Evolutionary conservation across 2,888 invertebrate species (phyloP), one percentile per base, ranked within the genome.

Genomic region (Elmis aenea): DNA sequence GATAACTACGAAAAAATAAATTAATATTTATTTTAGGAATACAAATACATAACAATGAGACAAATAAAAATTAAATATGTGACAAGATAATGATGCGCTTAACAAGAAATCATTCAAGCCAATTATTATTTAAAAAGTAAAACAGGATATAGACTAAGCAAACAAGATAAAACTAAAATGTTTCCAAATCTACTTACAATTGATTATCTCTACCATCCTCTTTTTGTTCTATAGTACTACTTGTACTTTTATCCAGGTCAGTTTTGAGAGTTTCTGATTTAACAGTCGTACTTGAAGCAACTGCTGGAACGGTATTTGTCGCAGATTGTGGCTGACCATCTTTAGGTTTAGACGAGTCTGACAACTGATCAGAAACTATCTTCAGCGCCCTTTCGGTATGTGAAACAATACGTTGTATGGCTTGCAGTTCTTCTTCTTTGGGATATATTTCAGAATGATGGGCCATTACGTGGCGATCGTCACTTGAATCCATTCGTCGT

Each of bases 371-470:
- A 0, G 94, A 93, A 2, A 96, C 93, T 54, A 85, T 79, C 71
- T 96, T 97, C 46, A 99, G 75, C 16, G 94, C 91, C 46, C 87
- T 84, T 71, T 99, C 97, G 10, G 92, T 89, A 62, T 91, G 87
- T 2, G 88, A 86, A 8, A 96, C 94, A 50, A 89, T 86, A 56
- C 87, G 85, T 68, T 96, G 95, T 38, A 96, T 90, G 35, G 83
- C 81, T 65, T 85, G 83, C 46, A 91, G 70, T 71, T 95, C 91
- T 53, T 81, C 82, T 67, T 94, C 94, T 57, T 83, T 81, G 1
- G 96, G 96, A 73, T 94, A 95, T 55, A 99, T 92, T 46, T 86
- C 86, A 0, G 88, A 84, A 68, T 97, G 96, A 57, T 90, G 87
- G 30, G 89, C 85, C 66, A 92, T 81, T 38, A 96, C 91, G 71